Conservation (phyloP, 2,797 vertebrate species). For the Bucorvus abyssinicus region DNA sequence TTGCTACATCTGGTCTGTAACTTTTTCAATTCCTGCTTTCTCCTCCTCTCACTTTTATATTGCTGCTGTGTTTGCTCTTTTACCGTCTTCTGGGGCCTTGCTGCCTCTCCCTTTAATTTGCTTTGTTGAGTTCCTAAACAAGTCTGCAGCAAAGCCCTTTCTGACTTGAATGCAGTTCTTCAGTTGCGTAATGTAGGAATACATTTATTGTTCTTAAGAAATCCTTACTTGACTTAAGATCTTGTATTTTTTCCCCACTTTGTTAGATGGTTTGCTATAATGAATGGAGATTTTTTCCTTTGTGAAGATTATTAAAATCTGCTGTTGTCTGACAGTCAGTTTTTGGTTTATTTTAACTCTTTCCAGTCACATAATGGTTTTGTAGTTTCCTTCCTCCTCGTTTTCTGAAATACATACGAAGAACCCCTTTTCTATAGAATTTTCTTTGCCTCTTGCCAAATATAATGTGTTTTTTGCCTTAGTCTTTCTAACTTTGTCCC, state of each 20-base stretch:
- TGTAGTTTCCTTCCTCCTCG: background rate
- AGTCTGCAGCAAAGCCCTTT: background rate
- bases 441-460: background rate
- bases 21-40: background rate
- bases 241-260: background rate
- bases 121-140: background rate
- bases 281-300: background rate
- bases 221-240: background rate
- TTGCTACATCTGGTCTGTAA: background rate
- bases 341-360: background rate
- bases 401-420: background rate
- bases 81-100: background rate
- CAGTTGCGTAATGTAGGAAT: background rate
- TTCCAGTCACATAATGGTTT: background rate
- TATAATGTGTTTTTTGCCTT: background rate
- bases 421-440: background rate
- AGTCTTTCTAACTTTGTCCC: background rate
- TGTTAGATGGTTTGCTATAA: background rate
- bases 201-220: background rate
- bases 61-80: background rate
- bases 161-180: background rate
- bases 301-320: background rate
- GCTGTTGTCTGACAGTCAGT: background rate
- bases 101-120: background rate
- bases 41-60: background rate